phyloP scores from a whole-genome alignment of 2,113 vertebrate genomes.

The Castor canadensis region DNA sequence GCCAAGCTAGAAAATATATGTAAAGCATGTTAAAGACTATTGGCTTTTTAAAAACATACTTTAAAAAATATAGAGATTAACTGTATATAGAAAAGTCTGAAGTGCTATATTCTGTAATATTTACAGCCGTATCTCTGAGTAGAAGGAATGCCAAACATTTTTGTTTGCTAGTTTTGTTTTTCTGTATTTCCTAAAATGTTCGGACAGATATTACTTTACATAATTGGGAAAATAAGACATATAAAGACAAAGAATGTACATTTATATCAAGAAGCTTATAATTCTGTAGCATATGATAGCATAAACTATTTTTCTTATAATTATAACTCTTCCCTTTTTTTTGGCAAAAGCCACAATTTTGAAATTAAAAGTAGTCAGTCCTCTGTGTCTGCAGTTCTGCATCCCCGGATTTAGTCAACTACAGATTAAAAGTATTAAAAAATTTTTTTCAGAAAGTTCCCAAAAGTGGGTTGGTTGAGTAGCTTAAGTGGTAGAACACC shows the following conservation, averaged over 20 bases:
- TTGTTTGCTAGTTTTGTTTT: not conserved
- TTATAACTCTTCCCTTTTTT: not conserved
- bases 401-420: not conserved
- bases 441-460: not conserved
- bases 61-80: constrained; percentile 2
- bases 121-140: not conserved
- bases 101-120: not conserved
- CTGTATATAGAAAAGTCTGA: not conserved
- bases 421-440: not conserved
- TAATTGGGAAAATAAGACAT: constrained; percentile 9
- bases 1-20: constrained; percentile 22
- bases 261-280: not conserved
- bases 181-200: not conserved
- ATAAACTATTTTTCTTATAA: not conserved
- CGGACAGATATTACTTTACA: not conserved
- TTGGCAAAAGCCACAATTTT: not conserved
- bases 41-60: not conserved
- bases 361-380: not conserved
- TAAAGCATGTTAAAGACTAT: not conserved
- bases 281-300: not conserved
- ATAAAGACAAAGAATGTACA: not conserved
- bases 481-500: no score
- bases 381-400: not conserved
- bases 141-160: not conserved
- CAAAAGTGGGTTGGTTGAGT: no score